phyloP scores from a whole-genome alignment of 37 sponge, comb jelly and placozoan species.

The Geodia barretti region DNA sequence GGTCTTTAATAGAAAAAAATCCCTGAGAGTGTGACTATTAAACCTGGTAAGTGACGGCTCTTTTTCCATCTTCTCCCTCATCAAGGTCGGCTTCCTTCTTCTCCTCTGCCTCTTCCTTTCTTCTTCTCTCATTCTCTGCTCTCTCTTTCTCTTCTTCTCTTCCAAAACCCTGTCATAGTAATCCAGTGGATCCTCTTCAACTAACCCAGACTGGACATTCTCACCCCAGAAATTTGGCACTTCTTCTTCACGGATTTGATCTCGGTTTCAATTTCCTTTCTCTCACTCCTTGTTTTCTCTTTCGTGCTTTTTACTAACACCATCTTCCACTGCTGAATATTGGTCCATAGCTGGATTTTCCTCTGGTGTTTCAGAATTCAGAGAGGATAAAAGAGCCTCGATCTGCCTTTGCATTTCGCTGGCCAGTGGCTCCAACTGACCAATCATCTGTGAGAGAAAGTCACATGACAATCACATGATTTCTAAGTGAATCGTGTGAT shows the following conservation, averaged over 20 bases:
- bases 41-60: conserved; percentile 88
- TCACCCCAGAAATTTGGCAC: background rate
- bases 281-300: background rate
- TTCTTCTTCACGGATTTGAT: too few species aligned
- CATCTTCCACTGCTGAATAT: too few species aligned
- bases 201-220: background rate
- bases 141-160: conserved; percentile 28
- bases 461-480: conserved; percentile 6
- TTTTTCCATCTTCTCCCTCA: conserved; percentile 46
- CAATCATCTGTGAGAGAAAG: conserved; percentile 5
- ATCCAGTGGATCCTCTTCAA: conserved; percentile 42
- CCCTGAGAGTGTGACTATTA: too few species aligned
- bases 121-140: conserved; percentile 27
- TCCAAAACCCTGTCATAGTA: conserved; percentile 51
- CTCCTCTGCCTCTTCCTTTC: conserved; percentile 13
- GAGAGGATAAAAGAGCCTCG: too few species aligned
- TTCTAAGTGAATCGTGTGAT: background rate
- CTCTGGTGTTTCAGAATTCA: too few species aligned
- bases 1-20: too few species aligned
- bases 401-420: conserved; percentile 5
- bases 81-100: conserved; percentile 36
- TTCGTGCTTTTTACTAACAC: background rate
- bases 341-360: too few species aligned
- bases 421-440: conserved; percentile 17
- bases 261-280: background rate